Evolutionary conservation across 2,113 vertebrate species (phyloP).

Genomic region (Plestiodon gilberti): DNA sequence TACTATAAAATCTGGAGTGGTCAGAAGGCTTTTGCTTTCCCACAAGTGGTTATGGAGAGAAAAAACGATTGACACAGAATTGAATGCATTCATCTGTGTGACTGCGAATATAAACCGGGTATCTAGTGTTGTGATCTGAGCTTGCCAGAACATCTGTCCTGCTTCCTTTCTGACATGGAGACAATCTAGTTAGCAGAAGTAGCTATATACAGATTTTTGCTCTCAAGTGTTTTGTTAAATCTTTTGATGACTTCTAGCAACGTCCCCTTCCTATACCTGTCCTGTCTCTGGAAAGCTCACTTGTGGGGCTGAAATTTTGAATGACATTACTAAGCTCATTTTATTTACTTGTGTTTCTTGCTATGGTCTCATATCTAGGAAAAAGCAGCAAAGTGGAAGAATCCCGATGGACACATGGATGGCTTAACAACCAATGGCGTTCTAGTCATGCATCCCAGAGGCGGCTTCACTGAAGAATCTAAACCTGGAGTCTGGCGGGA

Average conservation of each 20-base stretch:
- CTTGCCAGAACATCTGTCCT: background rate
- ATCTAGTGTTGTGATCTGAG: background rate
- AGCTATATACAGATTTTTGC: background rate
- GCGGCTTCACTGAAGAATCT: conserved; percentile 95
- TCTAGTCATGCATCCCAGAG: conserved; percentile 96
- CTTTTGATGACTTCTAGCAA: background rate
- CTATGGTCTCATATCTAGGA: conserved; percentile 79
- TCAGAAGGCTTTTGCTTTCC: background rate
- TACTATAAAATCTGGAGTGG: background rate
- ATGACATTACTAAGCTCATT: background rate
- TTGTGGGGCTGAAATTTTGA: background rate
- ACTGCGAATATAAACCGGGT: background rate
- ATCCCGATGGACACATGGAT: conserved; percentile 98
- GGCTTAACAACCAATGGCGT: conserved; percentile 97
- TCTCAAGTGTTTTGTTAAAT: background rate
- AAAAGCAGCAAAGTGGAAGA: conserved; percentile 99
- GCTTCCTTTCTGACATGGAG: background rate
- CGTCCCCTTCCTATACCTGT: background rate
- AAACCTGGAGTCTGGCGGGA: conserved; percentile 95
- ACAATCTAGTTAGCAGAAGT: background rate
- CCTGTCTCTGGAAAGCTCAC: background rate
- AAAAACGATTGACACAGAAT: background rate
- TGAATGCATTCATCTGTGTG: background rate
- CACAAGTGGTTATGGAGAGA: background rate
- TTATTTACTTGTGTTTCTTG: background rate